Base-by-base conservation (phyloP, 1,140 invertebrate genomes). In the Drosophila obscura region DNA sequence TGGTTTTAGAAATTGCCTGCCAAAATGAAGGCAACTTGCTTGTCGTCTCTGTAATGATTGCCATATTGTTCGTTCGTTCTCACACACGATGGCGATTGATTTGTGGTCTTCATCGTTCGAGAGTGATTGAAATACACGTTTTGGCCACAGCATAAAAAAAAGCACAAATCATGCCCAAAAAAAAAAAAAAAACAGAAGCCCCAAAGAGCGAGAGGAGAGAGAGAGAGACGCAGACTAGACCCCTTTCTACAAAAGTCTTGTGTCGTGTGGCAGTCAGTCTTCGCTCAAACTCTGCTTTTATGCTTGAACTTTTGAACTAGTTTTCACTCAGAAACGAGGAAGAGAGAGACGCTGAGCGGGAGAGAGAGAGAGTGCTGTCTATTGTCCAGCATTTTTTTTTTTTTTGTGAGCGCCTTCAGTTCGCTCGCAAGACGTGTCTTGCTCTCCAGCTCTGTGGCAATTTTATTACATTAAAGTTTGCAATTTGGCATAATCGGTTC, bases 281-380 rank as follows among this genome's bases (percentile, higher is more conserved):
- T 63, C 50, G 48, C 48, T 78, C 60, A 61, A 46, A 63, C 78
- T 53, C 50, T 39, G 57, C 73, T 62, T 66, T 53, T 66, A 73
- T 58, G 80, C 66, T 83, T 88, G 83, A 88, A 88, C 83, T 88
- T 88, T 88, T 88, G 83, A 88, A 88, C 83, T 88, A 88, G 83
- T 80, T 88, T 77, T 67, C 51, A 51, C 35, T 39, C 60, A 57
- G 60, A 64, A 39, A 58, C 59, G 67, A 61, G 76, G 57, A 41
- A 39, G 26, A 56, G 24, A 67, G 39, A 49, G 22, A 24, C 1
- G 1, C 5, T 41, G 19, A 43, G 8, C 26, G n/a, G n/a, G 2
- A 55, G 16, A 31, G 24, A 53, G 13, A 35, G 11, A 35, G 11
- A 53, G 31, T 45, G n/a, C 35, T 64, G 45, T 64, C 67, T 69